Evolutionary conservation across 2,797 vertebrate species (phyloP), one percentile per base, ranked within the genome.

Genomic region (Aeoliscus strigatus): DNA sequence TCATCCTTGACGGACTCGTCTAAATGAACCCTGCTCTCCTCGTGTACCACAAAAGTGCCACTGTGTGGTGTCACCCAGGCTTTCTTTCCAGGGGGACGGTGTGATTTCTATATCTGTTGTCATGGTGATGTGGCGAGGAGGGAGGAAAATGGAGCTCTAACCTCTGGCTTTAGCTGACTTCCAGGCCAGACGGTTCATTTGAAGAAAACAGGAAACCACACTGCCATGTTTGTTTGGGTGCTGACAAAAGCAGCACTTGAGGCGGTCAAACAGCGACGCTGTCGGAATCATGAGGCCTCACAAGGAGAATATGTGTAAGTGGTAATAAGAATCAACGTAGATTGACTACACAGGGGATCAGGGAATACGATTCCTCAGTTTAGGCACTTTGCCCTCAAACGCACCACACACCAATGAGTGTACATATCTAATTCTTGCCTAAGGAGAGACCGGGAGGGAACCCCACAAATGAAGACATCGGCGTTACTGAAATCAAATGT

Each of bases 71-170:
- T 96, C 92, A 91, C 90, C 89, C 82, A 83, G 91, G 89, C 91
- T 77, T 92, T 93, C 91, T 91, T 92, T 91, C 89, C 87, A 31
- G 83, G 90, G 89, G 94, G 91, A 93, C 92, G 90, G 89, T 93
- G 91, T 95, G 93, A 97, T 96, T 98, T 98, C 94, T 97, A 94
- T 96, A 95, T 97, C 92, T 89, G 96, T 98, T 92, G 94, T 93
- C 94, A 98, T 97, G 95, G 93, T 77, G 89, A 99, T 82, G 82
- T 69, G 87, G 89, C 80, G 79, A 91, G 90, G 87, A 89, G 89
- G 89, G 88, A 90, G 88, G 90, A 90, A 93, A 94, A 94, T 89
- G 90, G 87, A 77, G 85, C 86, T 86, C 90, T 93, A 94, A 94
- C 93, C 92, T 93, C 68, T 87, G 91, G 90, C 91, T 93, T 92